Evolutionary conservation across 2,113 vertebrate species (phyloP), one percentile per base, ranked within the genome.

Genomic region (Haliaeetus leucogaster): DNA sequence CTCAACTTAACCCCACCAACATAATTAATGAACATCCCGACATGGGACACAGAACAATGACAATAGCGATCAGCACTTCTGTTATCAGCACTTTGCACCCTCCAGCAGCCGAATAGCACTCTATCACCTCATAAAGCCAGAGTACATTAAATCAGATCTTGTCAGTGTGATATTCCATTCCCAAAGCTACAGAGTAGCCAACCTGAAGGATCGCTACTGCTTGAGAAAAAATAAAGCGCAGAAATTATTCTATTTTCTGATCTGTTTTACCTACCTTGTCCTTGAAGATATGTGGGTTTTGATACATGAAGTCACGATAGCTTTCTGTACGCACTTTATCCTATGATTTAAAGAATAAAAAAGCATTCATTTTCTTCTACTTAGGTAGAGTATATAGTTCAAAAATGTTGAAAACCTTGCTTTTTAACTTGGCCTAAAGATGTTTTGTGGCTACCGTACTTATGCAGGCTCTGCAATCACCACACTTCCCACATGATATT

Each of bases 281-380:
- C 98, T 97, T 98, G 98, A 99, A 99, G 95, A 99, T 97, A 16
- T 99, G 99, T 10, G 98, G 94, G 96, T 99, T 99, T 85, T 97
- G 95, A 96, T 99, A 99, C 96, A 99, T 99, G 98, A 99, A 99
- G 97, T 99, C 98, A 17, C 99, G 98, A 97, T 99, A 99, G 97
- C 98, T 99, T 97, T 99, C 99, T 1, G 99, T 99, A 58, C 99
- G 98, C 25, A 99, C 98, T 98, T 98, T 99, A 95, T 99, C 99
- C 99, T 99, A 93, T 5, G 10, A 79, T 58, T 38, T 13, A 42
- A 95, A 96, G 47, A 25, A 97, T 4, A 68, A 91, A 95, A 62
- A 68, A 47, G 6, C 6, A 20, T 43, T 98, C n/a, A 82, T 3
- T 91, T 61, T 61, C 16, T 76, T 21, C 50, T 45, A 18, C 29